Base-by-base conservation (phyloP, 2,113 vertebrate genomes). In the human (Homo sapiens) region DNA sequence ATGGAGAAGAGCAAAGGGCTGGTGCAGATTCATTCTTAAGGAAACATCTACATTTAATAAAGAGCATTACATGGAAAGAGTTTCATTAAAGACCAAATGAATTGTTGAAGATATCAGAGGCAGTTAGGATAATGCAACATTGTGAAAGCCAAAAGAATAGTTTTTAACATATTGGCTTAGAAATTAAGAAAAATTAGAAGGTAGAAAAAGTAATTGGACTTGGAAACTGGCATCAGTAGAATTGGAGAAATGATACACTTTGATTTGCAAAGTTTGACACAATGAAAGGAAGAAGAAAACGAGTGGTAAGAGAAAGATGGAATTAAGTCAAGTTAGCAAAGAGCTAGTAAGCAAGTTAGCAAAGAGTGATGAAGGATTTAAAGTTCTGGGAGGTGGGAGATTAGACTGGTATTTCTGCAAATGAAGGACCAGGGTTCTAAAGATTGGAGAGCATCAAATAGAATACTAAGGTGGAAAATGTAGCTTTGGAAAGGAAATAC, bases 321-420 rank as follows among this genome's bases (percentile, higher is more conserved):
- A 23, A 90, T 92, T 57, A 87, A 79, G 68, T 82, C 70, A 95
- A 92, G 61, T 68, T 68, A 68, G 30, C 32, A 8, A n/a, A 64
- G 61, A 64, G 25, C 59, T 30, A 61, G 61, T 64, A 64, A 64
- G 61, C 61, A 64, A 30, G 22, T 64, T 61, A 89, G 27, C 59
- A 84, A 90, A 93, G 55, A 93, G 8, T 73, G 12, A 86, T 38
- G 40, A 96, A 79, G 27, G 80, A 79, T 86, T 84, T 97, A n/a
- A 82, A 87, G 27, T 97, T 82, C 86, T 64, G 13, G 48, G 45
- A 81, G 16, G 2, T 48, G 17, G 50, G 4, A n/a, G 9, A 13
- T 80, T n/a, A 12, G 40, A 25, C 16, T 91, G 55, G 7, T 84
- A 68, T 75, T 93, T 90, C 78, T 93, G 3, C 7, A 1, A 76